Base-by-base conservation (phyloP, 2,888 invertebrate species). In the Maniola hyperantus region DNA sequence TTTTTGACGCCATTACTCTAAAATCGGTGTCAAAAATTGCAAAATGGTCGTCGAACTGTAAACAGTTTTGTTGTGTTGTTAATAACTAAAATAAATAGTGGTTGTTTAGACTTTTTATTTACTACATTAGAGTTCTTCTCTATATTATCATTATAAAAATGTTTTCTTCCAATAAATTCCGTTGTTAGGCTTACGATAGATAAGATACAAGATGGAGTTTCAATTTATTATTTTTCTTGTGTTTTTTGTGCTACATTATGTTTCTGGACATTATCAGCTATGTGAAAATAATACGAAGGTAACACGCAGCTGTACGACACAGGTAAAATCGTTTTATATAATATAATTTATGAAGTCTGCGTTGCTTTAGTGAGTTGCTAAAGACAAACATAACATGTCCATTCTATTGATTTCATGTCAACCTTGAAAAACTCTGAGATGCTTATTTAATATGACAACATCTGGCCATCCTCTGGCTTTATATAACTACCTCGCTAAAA, bases 301-400 rank as follows among this genome's bases (percentile, higher is more conserved):
- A 70, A 77, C 79, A 18, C 79, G 85, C 18, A 89, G 86, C 75
- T 91, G 91, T 73, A 83, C 84, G 59, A 87, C 83, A 18, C 87
- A 89, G 87, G 91, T 91, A 80, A 72, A 74, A 66, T 0, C 42
- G 39, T 61, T 39, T n/a, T 10, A 54, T 42, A 42, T 42, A 46
- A 10, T 48, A 33, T 15, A n/a, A 26, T 0, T 8, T 58, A 58
- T 48, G 6, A 10, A 8, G 5, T 54, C 7, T 48, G 4, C 4
- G 48, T 18, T 18, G 4, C 10, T 42, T 50, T 26, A 10, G 15
- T 54, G 20, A 26, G 5, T 36, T 15, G n/a, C 36, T 20, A 48
- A 15, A 18, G n/a, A 11, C 18, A 34, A 55, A 55, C 18, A 34
- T 18, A 55, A 55, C 18, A 34, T 18, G 55, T 39, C 6, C 26